phyloP scores from a whole-genome alignment of 2,797 vertebrate species.

The Gymnocypris eckloni region DNA sequence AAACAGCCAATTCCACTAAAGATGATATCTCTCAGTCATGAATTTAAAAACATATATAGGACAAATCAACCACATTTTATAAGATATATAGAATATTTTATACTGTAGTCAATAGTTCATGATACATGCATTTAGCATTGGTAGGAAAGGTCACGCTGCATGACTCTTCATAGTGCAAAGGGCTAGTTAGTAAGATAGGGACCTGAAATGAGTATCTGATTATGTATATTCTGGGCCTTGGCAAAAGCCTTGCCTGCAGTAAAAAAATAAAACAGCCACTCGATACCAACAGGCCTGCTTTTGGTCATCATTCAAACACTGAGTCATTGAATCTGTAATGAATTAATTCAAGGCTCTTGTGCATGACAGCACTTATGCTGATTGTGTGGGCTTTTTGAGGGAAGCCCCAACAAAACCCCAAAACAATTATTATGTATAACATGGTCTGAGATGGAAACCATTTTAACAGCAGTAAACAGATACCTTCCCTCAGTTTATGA shows the following conservation, averaged over 20 bases:
- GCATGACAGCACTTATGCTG: slow-evolving; percentile 14
- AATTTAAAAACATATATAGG: neutral
- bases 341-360: slow-evolving; percentile 28
- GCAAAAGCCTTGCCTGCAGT: slow-evolving; percentile 16
- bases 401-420: neutral
- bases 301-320: slow-evolving; percentile 27
- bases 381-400: slow-evolving; percentile 11
- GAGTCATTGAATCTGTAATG: neutral
- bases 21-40: neutral
- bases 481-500: neutral
- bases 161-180: neutral
- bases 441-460: neutral
- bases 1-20: neutral
- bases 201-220: slow-evolving; percentile 17
- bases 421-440: neutral
- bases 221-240: slow-evolving; percentile 10
- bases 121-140: neutral
- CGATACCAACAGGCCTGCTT: neutral
- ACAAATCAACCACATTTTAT: neutral
- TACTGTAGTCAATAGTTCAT: neutral
- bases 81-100: neutral
- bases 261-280: neutral
- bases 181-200: neutral
- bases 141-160: neutral
- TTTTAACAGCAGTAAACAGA: neutral